These are phyloP conservation scores for Drosophila obscura DNA, from an alignment of 1,140 invertebrate genomes.

Conservation along the genomic window DNA sequence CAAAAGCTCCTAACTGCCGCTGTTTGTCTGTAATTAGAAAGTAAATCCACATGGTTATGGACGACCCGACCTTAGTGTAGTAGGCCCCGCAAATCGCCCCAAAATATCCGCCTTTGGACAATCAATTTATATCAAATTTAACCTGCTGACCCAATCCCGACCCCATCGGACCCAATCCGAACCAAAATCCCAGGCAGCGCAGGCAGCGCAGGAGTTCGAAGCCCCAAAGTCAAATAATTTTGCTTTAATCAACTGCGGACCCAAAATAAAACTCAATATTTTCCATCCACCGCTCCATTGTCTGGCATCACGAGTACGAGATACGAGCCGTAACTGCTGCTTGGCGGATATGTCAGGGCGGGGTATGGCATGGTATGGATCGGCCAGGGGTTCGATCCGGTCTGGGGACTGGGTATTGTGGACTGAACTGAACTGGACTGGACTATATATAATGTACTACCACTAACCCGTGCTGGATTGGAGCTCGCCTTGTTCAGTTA, in stretches of 20 bases:
- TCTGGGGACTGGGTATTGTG: constrained; percentile 20
- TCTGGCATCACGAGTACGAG: too few species aligned
- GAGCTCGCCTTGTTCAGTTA: constrained; percentile 69
- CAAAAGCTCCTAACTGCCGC: constrained; percentile 38
- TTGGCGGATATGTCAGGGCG: neutral
- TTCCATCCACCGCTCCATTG: too few species aligned
- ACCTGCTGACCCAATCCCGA: constrained; percentile 61
- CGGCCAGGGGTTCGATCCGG: too few species aligned
- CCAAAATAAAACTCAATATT: too few species aligned
- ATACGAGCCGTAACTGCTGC: too few species aligned
- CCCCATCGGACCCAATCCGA: constrained; percentile 7
- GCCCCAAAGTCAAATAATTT: constrained; percentile 74
- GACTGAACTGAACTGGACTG: constrained; percentile 38
- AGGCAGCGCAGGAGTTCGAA: constrained; percentile 25
- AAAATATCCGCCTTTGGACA: constrained; percentile 48
- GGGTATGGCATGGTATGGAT: too few species aligned
- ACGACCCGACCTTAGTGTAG: constrained; percentile 48
- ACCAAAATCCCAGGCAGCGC: constrained; percentile 10
- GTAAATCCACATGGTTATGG: constrained; percentile 53
- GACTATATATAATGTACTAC: constrained; percentile 32
- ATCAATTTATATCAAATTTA: constrained; percentile 80
- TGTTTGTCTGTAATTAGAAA: constrained; percentile 70
- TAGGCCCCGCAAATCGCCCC: constrained; percentile 3
- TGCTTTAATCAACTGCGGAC: constrained; percentile 65
- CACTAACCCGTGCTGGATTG: constrained; percentile 2